A percentile compares a stretch with the other conserved stretches of the same genome.
phyloP scores from a whole-genome alignment of 2,888 invertebrate species.

The Phlogophora meticulosa region DNA sequence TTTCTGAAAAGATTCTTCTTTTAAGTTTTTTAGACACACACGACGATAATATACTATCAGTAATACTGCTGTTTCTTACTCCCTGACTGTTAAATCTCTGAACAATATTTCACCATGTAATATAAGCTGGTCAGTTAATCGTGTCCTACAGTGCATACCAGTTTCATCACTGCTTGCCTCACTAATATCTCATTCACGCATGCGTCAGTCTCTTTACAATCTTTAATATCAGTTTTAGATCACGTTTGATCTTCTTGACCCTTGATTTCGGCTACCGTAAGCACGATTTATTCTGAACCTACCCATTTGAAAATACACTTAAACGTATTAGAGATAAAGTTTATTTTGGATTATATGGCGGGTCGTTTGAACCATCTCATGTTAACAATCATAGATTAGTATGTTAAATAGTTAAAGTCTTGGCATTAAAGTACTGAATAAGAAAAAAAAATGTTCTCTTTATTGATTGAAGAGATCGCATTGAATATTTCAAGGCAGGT shows the following conservation, averaged over 20 bases:
- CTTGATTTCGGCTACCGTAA: conserved; percentile 89
- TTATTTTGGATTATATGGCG: conserved; percentile 62
- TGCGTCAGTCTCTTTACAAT: conserved; percentile 86
- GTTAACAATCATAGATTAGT: conserved; percentile 88
- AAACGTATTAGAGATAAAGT: conserved; percentile 64
- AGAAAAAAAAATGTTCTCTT: conserved; percentile 65
- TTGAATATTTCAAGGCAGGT: conserved; percentile 39
- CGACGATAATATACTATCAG: fast-evolving
- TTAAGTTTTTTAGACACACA: neutral
- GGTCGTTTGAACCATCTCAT: conserved; percentile 81
- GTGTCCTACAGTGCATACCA: conserved; percentile 61
- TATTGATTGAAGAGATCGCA: conserved; percentile 58
- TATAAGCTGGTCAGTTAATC: conserved; percentile 24
- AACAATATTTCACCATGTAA: conserved; percentile 1
- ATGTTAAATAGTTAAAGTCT: conserved; percentile 81
- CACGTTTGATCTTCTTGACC: conserved; percentile 89
- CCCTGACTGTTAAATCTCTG: neutral
- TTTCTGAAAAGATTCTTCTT: no score
- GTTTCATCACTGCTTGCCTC: conserved; percentile 76
- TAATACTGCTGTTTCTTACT: neutral
- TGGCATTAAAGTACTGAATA: conserved; percentile 73
- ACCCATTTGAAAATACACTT: conserved; percentile 67
- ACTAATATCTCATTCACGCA: conserved; percentile 89
- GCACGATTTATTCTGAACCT: conserved; percentile 80
- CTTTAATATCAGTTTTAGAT: conserved; percentile 89